These are phyloP conservation scores for Cabera pusaria DNA, from an alignment of 2,888 invertebrate species.

Conservation along the genomic window DNA sequence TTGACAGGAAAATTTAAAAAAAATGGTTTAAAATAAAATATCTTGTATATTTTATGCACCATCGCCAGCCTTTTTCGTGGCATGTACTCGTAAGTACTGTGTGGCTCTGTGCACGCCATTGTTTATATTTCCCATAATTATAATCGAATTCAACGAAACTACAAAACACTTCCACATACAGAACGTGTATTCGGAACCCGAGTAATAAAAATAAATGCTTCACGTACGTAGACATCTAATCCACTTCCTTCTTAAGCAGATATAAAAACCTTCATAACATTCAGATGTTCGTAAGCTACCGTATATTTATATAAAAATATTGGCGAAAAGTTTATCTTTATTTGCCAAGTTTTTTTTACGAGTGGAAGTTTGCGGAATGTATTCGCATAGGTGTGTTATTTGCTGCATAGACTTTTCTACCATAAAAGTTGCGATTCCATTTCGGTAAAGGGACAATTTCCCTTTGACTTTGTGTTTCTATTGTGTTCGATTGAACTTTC, in stretches of 20 bases:
- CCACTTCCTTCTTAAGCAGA: constrained; percentile 22
- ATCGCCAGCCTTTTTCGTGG: no score
- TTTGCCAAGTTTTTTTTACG: constrained; percentile 27
- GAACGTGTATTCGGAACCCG: background rate
- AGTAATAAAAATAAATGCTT: constrained; percentile 11
- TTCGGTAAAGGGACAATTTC: constrained; percentile 26
- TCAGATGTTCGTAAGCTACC: constrained; percentile 24
- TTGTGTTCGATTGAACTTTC: constrained; percentile 20
- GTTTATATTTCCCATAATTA: no score
- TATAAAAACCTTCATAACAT: constrained; percentile 23
- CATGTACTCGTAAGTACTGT: no score
- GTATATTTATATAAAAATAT: constrained; percentile 30
- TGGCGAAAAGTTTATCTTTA: constrained; percentile 31
- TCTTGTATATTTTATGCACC: no score
- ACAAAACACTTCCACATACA: no score
- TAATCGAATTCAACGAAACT: no score
- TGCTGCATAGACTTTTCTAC: constrained; percentile 22
- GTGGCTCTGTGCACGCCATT: no score
- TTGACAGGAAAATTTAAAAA: no score
- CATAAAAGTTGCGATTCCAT: constrained; percentile 27
- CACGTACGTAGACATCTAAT: constrained; percentile 15
- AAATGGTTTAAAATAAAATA: no score
- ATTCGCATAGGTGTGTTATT: constrained; percentile 28
- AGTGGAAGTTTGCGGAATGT: constrained; percentile 23
- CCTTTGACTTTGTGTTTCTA: constrained; percentile 19